Base-by-base conservation (phyloP, 2,797 vertebrate genomes). In the Dicrostonyx torquatus region DNA sequence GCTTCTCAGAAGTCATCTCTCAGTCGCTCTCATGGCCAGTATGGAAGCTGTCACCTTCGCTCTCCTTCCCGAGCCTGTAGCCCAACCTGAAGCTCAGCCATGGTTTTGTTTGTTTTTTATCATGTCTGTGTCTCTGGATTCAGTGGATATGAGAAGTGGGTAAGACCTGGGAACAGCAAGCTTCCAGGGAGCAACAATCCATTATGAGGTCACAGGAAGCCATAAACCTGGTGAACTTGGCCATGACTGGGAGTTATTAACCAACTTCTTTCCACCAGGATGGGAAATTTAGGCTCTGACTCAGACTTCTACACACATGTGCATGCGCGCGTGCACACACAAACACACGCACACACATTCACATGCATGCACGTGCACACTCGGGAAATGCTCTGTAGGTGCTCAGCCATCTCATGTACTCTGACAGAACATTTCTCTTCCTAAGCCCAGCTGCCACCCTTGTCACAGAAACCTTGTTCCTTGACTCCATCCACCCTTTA, bases 81-180 rank as follows among this genome's bases (percentile, higher is more conserved):
- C 66, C 20, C 87, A 80, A 0, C 73, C 15, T 58, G 34, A 88
- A 70, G 48, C 43, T 78, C 45, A 18, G 26, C 5, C 0, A 20
- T 29, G 26, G 48, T 37, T 77, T 78, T 55, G n/a, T 6, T 79
- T 80, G 48, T 14, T 85, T 45, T 1, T 75, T 64, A 91, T 85
- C 2, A 13, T 77, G 43, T 87, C 60, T 91, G 40, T 75, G 26
- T 70, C 79, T 92, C 60, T 0, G 29, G n/a, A 58, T 29, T 10
- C 13, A 5, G 50, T 15, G 34, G 55, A 40, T 34, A 34, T 1
- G 0, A 13, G 2, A 12, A 18, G 7, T 20, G 12, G 34, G n/a
- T 14, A 68, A 45, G 83, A 76, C 24, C 66, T 48, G 3, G 26
- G 75, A 72, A 82, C 13, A 45, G n/a, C 50, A 62, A 94, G 37